phyloP scores from a whole-genome alignment of 35 echinoderm and acorn worm genomes.

The Acanthaster planci region DNA sequence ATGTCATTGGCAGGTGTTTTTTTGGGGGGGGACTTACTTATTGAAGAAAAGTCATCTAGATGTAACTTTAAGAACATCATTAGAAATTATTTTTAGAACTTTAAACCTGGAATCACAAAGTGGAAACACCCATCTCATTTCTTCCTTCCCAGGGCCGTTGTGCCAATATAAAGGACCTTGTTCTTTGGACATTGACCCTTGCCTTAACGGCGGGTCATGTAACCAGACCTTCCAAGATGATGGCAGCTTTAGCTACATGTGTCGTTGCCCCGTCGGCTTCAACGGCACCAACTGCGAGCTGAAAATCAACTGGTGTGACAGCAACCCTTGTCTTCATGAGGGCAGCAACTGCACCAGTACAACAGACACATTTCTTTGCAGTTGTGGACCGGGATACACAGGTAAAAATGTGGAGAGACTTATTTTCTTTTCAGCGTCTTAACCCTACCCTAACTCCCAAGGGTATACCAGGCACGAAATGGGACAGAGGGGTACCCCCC shows the following conservation, averaged over 20 bases:
- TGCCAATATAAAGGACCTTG: conserved; percentile 71
- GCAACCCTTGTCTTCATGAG: conserved; percentile 52
- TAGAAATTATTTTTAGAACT: too few species aligned
- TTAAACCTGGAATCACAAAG: too few species aligned
- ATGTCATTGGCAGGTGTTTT: too few species aligned
- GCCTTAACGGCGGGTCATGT: conserved; percentile 62
- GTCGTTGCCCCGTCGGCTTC: conserved; percentile 68
- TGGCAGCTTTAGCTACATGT: conserved; percentile 34
- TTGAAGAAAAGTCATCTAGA: too few species aligned
- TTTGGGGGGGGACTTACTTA: too few species aligned
- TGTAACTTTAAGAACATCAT: too few species aligned
- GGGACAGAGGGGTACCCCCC: too few species aligned
- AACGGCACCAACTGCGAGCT: conserved; percentile 72
- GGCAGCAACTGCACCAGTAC: conserved; percentile 65
- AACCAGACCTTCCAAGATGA: conserved; percentile 37
- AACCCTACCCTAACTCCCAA: too few species aligned
- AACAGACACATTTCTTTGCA: conserved; percentile 18
- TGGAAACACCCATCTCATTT: background rate
- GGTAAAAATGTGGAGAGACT: conserved; percentile 43
- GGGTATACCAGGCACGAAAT: too few species aligned
- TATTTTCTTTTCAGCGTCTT: too few species aligned
- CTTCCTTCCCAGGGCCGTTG: conserved; percentile 31
- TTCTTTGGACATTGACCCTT: conserved; percentile 1
- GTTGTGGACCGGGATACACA: conserved; percentile 56
- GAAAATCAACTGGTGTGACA: conserved; percentile 83